Base-by-base conservation (phyloP, 1,140 invertebrate species). In the Bicyclus anynana region DNA sequence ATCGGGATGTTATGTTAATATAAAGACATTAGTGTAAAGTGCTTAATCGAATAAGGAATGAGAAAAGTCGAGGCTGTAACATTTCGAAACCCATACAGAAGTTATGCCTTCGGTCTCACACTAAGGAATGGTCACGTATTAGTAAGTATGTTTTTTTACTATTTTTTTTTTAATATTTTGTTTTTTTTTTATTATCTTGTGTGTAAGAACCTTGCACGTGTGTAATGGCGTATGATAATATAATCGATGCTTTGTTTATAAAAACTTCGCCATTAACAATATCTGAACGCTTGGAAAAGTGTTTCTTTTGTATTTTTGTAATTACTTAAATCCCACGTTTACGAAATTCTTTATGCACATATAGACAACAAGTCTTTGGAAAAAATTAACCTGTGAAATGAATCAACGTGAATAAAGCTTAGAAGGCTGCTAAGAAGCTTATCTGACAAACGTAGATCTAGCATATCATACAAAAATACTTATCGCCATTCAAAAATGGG, bases 31-130 rank as follows among this genome's bases (percentile, higher is more conserved):
- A 18, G 48, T 58, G 48, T 18, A 51, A 49, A 59, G 57, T 59
- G 57, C 20, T n/a, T 50, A 6, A 16, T 47, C 42, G 57, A 23
- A 33, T 51, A 21, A 53, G 57, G 50, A 6, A 59, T 59, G 57
- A 59, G 50, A 59, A 59, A 40, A 29, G 20, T 27, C 16, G 50
- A 40, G 21, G 23, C 13, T 26, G 29, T 6, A 35, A 52, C 13
- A 35, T 6, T 37, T 7, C 14, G 23, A 10, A 27, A 26, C 17
- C 35, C 18, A 27, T 12, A 16, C 20, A 13, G 17, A 13, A 29
- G 21, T 17, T 3, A 13, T 20, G 29, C 35, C 40, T 46, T 38
- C 27, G 20, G 17, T 21, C 18, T 16, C 16, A 14, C 37, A 10
- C 2, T 47, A 29, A 46, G 56, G 56, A 52, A 59, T 59, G 56